These are phyloP conservation scores for Lepisosteus osseus DNA, from an alignment of 2,113 vertebrate genomes.

Conservation along the genomic window DNA sequence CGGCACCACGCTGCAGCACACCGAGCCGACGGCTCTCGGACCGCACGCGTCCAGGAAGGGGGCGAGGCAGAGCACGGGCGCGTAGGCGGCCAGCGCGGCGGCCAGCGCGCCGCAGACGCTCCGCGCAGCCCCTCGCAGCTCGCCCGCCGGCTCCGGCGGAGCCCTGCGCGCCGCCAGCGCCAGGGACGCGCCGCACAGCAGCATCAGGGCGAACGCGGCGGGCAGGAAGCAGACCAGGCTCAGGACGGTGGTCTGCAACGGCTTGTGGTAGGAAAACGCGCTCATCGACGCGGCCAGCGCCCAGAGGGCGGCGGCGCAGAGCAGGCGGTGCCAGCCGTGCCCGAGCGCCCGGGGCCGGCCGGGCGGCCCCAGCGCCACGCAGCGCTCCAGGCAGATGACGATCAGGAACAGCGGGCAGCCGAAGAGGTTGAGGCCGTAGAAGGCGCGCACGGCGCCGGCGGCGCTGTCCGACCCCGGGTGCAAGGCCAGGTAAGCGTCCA, in stretches of 20 bases:
- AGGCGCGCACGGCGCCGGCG: neutral
- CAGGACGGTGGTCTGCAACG: constrained; percentile 7
- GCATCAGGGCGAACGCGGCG: constrained; percentile 28
- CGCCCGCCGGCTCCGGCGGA: constrained; percentile 30
- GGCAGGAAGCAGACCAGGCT: constrained; percentile 34
- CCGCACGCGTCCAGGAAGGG: neutral
- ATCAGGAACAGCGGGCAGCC: constrained; percentile 52
- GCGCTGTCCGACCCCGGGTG: neutral
- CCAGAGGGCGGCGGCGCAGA: constrained; percentile 41
- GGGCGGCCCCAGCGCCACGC: constrained; percentile 36
- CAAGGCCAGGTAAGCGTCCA: neutral
- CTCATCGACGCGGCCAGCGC: constrained; percentile 29
- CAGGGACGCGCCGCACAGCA: constrained; percentile 33
- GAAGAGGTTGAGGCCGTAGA: constrained; percentile 35
- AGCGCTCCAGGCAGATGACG: constrained; percentile 55
- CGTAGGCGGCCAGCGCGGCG: constrained; percentile 36
- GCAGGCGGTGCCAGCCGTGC: constrained; percentile 33
- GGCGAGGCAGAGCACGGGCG: constrained; percentile 28
- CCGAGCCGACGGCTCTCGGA: rapidly evolving
- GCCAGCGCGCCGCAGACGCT: constrained; percentile 43
- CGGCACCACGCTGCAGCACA: constrained; percentile 7
- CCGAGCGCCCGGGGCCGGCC: constrained; percentile 41
- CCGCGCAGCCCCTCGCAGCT: constrained; percentile 22
- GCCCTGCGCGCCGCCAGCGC: constrained; percentile 30
- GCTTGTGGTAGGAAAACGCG: neutral